Evolutionary conservation across 2,888 invertebrate species (phyloP).

Genomic region (Shargacucullia verbasci): DNA sequence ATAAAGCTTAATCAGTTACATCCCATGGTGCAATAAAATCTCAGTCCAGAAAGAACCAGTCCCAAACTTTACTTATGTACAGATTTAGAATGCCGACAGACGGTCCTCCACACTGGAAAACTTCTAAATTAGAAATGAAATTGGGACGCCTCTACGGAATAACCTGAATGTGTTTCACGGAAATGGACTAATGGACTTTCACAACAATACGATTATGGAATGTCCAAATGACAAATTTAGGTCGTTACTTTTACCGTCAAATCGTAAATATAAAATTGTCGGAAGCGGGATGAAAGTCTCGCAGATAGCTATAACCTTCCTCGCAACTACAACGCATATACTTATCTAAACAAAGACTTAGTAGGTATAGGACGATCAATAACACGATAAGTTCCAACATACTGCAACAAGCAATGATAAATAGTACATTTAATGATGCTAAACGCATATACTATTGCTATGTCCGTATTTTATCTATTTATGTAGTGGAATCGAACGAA

Average conservation of each 20-base stretch:
- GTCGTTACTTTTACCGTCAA: conserved; percentile 4
- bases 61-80: too few species aligned
- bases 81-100: too few species aligned
- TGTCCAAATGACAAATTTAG: conserved; percentile 16
- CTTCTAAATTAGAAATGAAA: too few species aligned
- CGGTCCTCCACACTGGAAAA: too few species aligned
- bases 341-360: background rate
- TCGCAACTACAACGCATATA: conserved; percentile 15
- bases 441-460: conserved; percentile 5
- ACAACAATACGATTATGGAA: conserved; percentile 7
- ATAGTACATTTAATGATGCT: conserved; percentile 10
- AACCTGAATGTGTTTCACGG: background rate
- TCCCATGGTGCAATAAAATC: too few species aligned
- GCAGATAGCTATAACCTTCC: conserved; percentile 41
- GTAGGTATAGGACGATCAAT: conserved; percentile 6
- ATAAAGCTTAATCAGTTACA: too few species aligned
- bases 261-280: conserved; percentile 18
- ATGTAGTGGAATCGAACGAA: background rate
- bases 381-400: conserved; percentile 11
- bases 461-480: too few species aligned
- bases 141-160: too few species aligned
- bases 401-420: conserved; percentile 26
- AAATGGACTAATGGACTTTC: conserved; percentile 7
- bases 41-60: too few species aligned
- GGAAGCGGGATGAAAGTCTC: conserved; percentile 13